A percentile compares a stretch with the other conserved stretches of the same genome.
Evolutionary conservation across 1,140 invertebrate genomes (phyloP).

Genomic region (Aphelinus atriplicis): DNA sequence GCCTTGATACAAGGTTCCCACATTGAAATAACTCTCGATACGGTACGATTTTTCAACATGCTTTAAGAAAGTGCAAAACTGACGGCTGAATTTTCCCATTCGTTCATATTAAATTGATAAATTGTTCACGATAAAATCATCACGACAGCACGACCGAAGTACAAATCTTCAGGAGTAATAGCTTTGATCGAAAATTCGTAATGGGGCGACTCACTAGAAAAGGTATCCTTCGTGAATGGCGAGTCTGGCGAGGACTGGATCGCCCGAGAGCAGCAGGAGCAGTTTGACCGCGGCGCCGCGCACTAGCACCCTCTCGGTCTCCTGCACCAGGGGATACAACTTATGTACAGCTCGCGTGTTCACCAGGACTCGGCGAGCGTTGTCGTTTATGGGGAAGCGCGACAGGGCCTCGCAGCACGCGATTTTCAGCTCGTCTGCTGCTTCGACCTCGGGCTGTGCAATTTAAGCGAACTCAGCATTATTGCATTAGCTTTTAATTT

Average conservation of each 20-base stretch:
- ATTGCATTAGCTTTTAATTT: no score
- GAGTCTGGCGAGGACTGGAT: constrained; percentile 43
- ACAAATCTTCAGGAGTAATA: no score
- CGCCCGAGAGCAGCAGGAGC: constrained; percentile 48
- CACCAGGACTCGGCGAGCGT: not conserved
- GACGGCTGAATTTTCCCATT: not conserved
- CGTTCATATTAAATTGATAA: no score
- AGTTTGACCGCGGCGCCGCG: constrained; percentile 47
- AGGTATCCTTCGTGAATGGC: constrained; percentile 52
- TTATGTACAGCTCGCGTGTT: not conserved
- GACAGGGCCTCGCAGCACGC: constrained; percentile 46
- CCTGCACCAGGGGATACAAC: constrained; percentile 45
- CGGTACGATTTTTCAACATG: constrained; percentile 65
- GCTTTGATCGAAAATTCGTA: no score
- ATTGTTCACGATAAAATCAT: no score
- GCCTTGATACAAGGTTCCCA: constrained; percentile 68
- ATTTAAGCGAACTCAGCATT: no score
- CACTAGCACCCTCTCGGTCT: constrained; percentile 44
- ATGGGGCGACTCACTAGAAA: constrained; percentile 46
- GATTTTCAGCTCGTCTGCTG: constrained; percentile 51
- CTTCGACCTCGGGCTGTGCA: constrained; percentile 16
- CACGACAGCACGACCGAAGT: no score
- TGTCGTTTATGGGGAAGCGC: constrained; percentile 11
- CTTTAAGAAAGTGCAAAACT: constrained; percentile 46
- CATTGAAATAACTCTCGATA: constrained; percentile 60